Evolutionary conservation across 1,140 invertebrate species (phyloP), one percentile per base, ranked within the genome.

Genomic region (Drosophila melanogaster): DNA sequence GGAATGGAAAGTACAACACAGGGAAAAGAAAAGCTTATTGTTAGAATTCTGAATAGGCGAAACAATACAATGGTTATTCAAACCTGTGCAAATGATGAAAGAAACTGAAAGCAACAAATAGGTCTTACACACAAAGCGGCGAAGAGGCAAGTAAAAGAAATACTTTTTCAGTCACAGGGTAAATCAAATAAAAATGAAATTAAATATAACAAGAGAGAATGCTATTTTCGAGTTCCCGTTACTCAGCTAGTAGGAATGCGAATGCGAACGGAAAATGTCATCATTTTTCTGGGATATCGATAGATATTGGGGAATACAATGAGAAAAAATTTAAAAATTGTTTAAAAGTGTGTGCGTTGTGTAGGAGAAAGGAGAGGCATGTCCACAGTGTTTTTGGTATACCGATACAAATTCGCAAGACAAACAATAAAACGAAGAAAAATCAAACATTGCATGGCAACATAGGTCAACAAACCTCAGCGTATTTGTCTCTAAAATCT

Each of bases 11-110:
- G 47, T 56, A 55, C 62, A 77, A 41, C 35, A 17, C 44, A 47
- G 10, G 7, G n/a, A 12, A 77, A 70, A 70, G 58, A 41, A 80
- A 66, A 77, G 74, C 62, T 65, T 80, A 81, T 81, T 83, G 74
- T 83, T 83, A 51, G 44, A 17, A 55, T 44, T 62, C 58, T 83
- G 69, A 77, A 81, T 81, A 56, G 59, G 24, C 56, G 50, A 51
- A 55, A 43, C 49, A 69, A 60, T 50, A 81, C 67, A 77, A 81
- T 81, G 50, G 69, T 62, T 35, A 64, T 74, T 80, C 67, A 80
- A 81, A 73, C 64, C 62, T 73, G 73, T 64, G 15, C 49, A 60
- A 77, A 41, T 72, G 64, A 55, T 59, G 43, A 74, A 50, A 75
- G 57, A 70, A 67, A 60, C 58, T 24, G 43, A 73, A 72, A 61